Evolutionary conservation across 2,113 vertebrate genomes (phyloP).

Genomic region (Syngnathus floridae): DNA sequence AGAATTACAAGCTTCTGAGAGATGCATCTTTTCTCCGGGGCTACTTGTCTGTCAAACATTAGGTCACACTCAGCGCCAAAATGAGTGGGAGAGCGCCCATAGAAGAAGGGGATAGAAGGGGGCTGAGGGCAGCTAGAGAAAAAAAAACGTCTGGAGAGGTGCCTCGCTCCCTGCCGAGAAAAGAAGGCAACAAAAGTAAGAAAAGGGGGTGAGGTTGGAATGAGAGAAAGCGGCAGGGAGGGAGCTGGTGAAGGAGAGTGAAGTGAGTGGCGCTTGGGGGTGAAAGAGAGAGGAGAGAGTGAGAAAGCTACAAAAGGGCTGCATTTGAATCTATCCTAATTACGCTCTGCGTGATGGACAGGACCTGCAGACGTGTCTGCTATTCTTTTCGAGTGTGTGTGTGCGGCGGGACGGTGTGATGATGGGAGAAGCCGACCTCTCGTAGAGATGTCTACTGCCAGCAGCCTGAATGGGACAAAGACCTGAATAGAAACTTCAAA

Average conservation of each 20-base stretch:
- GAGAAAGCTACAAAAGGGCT: slow-evolving; percentile 64
- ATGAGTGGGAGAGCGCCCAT: slow-evolving; percentile 12
- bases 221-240: slow-evolving; percentile 37
- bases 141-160: slow-evolving; percentile 55
- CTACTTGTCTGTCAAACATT: slow-evolving; percentile 75
- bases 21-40: slow-evolving; percentile 63
- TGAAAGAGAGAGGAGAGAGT: slow-evolving; percentile 60
- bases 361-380: slow-evolving; percentile 66
- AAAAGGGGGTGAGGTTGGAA: slow-evolving; percentile 33
- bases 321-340: slow-evolving; percentile 70
- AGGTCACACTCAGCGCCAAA: slow-evolving; percentile 69
- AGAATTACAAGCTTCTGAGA: slow-evolving; percentile 69
- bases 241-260: slow-evolving; percentile 47
- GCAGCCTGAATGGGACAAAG: slow-evolving; percentile 70
- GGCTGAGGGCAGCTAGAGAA: slow-evolving; percentile 35
- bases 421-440: slow-evolving; percentile 51
- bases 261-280: slow-evolving; percentile 51
- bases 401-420: slow-evolving; percentile 34
- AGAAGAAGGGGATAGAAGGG: slow-evolving; percentile 13
- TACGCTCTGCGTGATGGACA: slow-evolving; percentile 69
- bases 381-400: slow-evolving; percentile 48
- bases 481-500: slow-evolving; percentile 74
- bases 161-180: slow-evolving; percentile 60
- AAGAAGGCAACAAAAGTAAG: slow-evolving; percentile 62
- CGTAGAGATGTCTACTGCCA: slow-evolving; percentile 71